Evolutionary conservation across 2,888 invertebrate species (phyloP).

Genomic region (Acleris cristana): DNA sequence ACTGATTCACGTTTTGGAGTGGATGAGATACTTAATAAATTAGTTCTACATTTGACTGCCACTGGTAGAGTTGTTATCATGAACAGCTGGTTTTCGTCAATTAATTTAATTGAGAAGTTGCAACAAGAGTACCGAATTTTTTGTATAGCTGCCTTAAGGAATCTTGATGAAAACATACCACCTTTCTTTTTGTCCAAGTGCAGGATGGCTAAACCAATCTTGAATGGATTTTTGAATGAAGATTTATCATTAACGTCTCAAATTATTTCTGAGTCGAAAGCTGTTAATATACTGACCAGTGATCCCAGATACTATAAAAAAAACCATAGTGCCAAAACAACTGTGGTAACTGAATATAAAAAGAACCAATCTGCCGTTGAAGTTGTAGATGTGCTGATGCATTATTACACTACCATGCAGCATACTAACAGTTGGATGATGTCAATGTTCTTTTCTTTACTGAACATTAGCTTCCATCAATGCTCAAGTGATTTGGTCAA

Average conservation of each 20-base stretch:
- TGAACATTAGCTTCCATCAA: constrained; percentile 76
- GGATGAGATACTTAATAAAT: constrained; percentile 64
- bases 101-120: constrained; percentile 57
- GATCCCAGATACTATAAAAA: constrained; percentile 67
- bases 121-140: constrained; percentile 61
- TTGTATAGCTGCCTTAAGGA: constrained; percentile 63
- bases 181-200: neutral
- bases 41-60: constrained; percentile 68
- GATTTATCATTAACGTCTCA: constrained; percentile 65
- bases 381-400: constrained; percentile 72
- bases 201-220: neutral
- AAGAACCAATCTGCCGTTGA: constrained; percentile 68
- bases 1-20: constrained; percentile 65
- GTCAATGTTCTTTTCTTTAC: constrained; percentile 69
- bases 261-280: constrained; percentile 60
- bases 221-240: constrained; percentile 64
- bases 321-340: constrained; percentile 55
- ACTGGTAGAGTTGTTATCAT: constrained; percentile 64
- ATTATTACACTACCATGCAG: constrained; percentile 65
- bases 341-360: constrained; percentile 67
- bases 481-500: constrained; percentile 73
- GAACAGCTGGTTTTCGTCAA: constrained; percentile 72
- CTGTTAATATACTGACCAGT: constrained; percentile 66
- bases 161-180: constrained; percentile 42
- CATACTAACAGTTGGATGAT: constrained; percentile 59